Percentiles rank a stretch among this genome's conserved stretches.
Evolutionary conservation across 2,888 invertebrate species (phyloP).

Genomic region (Parapristionchus giblindavisi): DNA sequence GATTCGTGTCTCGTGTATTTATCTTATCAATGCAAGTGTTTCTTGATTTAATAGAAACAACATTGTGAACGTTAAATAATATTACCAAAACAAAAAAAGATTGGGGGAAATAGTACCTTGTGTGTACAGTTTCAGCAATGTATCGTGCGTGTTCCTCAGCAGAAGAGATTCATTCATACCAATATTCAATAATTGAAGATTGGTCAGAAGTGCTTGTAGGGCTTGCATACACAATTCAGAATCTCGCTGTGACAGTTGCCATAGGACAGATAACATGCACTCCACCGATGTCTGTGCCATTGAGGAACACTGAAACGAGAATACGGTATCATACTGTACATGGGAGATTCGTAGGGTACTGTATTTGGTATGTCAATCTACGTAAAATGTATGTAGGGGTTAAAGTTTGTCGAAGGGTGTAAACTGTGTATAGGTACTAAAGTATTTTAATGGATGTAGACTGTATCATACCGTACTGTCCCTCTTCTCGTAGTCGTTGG

Average conservation of each 20-base stretch:
- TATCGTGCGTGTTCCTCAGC: conserved; percentile 35
- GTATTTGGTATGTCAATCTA: not conserved
- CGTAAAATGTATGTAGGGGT: not conserved
- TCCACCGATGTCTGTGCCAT: conserved; percentile 73
- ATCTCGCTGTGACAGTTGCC: conserved; percentile 84
- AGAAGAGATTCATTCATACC: not conserved
- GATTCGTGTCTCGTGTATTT: not conserved
- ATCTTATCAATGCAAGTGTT: not conserved
- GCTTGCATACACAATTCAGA: conserved; percentile 84
- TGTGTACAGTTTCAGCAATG: conserved; percentile 48
- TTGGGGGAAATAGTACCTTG: conserved; percentile 46
- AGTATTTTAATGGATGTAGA: not conserved
- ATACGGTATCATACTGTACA: conserved; percentile 8
- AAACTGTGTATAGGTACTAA: not conserved
- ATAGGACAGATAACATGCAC: conserved; percentile 89
- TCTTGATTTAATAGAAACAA: not conserved
- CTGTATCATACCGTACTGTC: not conserved
- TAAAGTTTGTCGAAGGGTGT: not conserved
- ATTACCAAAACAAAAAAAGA: too few species aligned
- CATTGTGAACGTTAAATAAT: too few species aligned
- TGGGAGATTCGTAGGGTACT: not conserved
- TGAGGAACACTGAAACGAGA: conserved; percentile 47
- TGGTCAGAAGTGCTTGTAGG: conserved; percentile 84
- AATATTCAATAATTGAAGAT: conserved; percentile 83
- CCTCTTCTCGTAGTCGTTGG: not conserved